Percentiles rank a stretch among this genome's conserved stretches.
Conservation (phyloP, 2,113 vertebrate genomes). For the Coryphaenoides rupestris region DNA sequence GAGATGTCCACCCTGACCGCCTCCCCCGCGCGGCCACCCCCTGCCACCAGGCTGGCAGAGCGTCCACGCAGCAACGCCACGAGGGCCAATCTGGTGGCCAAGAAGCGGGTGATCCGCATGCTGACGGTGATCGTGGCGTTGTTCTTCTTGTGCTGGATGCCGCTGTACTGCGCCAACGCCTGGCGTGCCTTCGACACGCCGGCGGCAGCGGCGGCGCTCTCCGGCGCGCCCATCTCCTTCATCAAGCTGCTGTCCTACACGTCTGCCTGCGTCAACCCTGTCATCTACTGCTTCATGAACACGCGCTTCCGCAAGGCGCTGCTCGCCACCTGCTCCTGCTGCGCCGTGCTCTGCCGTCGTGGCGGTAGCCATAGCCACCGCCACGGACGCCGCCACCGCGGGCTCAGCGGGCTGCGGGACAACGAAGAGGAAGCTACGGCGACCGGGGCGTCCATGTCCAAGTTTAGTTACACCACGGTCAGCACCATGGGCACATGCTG, state of each 20-base stretch:
- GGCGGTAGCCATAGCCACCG: too few species aligned
- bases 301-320: constrained; percentile 90
- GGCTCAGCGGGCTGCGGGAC: constrained; percentile 53
- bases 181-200: constrained; percentile 85
- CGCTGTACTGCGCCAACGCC: constrained; percentile 87
- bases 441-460: constrained; percentile 82
- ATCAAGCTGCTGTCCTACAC: constrained; percentile 89
- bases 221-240: constrained; percentile 89
- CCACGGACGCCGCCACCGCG: background rate
- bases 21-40: too few species aligned
- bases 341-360: constrained; percentile 51
- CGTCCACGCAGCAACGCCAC: constrained; percentile 75
- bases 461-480: constrained; percentile 92
- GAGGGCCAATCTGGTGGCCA: constrained; percentile 85
- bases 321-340: constrained; percentile 78
- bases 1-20: constrained; percentile 80
- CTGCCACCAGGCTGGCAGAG: too few species aligned
- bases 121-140: constrained; percentile 88
- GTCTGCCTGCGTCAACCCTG: constrained; percentile 88
- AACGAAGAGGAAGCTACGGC: constrained; percentile 76
- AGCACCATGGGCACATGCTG: constrained; percentile 85
- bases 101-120: constrained; percentile 93
- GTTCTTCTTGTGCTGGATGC: constrained; percentile 96
- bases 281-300: constrained; percentile 99
- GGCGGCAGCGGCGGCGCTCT: constrained; percentile 76